Evolutionary conservation across 2,888 invertebrate species (phyloP).

Genomic region (Erannis defoliaria): DNA sequence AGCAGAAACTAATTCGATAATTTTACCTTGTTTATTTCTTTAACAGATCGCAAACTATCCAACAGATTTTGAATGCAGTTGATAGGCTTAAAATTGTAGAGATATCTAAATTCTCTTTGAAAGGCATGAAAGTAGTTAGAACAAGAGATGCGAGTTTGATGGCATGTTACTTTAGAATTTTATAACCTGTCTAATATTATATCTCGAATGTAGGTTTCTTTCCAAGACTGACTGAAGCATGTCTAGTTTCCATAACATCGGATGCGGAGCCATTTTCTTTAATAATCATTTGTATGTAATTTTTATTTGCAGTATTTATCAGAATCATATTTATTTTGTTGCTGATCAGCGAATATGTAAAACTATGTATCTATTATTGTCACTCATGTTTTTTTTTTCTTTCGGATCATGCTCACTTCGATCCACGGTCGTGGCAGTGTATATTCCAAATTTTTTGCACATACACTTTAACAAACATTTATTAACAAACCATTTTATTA

Average conservation of each 20-base stretch:
- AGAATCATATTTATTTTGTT: slow-evolving; percentile 39
- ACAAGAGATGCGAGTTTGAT: slow-evolving; percentile 48
- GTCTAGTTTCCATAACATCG: slow-evolving; percentile 57
- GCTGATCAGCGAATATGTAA: slow-evolving; percentile 40
- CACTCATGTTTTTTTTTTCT: slow-evolving; percentile 55
- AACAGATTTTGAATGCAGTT: slow-evolving; percentile 23
- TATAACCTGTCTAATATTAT: slow-evolving; percentile 17
- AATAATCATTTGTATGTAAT: slow-evolving; percentile 35
- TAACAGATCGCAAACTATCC: slow-evolving; percentile 37
- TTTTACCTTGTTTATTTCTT: slow-evolving; percentile 22
- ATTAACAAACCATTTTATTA: slow-evolving; percentile 61
- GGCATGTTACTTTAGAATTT: slow-evolving; percentile 57
- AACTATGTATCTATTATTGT: slow-evolving; percentile 53
- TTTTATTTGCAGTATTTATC: slow-evolving; percentile 37
- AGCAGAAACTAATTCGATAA: slow-evolving; percentile 11
- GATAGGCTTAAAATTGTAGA: slow-evolving; percentile 7
- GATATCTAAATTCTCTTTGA: slow-evolving; percentile 1
- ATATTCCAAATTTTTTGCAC: slow-evolving; percentile 68
- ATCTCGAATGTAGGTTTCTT: slow-evolving; percentile 22
- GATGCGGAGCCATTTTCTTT: slow-evolving; percentile 47
- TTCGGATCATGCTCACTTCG: slow-evolving; percentile 54
- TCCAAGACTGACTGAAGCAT: slow-evolving; percentile 78
- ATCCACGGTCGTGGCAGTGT: slow-evolving; percentile 67
- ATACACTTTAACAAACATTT: slow-evolving; percentile 51
- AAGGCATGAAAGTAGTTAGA: slow-evolving; percentile 58